Percentiles rank a stretch among this genome's conserved stretches.
phyloP scores from a whole-genome alignment of 92 coral and sea anemone genomes.

The Scolanthus callimorphus region DNA sequence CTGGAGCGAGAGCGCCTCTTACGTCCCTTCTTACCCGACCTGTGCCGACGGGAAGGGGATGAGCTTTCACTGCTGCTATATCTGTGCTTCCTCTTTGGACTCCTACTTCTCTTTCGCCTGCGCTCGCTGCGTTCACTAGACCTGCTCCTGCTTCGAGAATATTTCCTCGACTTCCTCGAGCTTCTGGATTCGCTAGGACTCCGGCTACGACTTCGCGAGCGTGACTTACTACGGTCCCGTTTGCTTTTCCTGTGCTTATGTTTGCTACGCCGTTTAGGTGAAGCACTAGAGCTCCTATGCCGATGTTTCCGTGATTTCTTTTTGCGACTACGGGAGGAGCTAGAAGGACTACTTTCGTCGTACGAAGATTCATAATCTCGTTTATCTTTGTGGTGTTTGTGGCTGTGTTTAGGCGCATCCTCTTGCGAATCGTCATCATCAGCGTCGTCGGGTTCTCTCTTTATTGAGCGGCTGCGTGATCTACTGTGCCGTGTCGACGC shows the following conservation, averaged over 20 bases:
- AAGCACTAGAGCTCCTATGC: conserved; percentile 67
- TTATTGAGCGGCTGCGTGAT: conserved; percentile 30
- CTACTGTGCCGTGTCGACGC: conserved; percentile 1
- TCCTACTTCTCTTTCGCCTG: conserved; percentile 41
- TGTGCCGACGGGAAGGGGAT: conserved; percentile 46
- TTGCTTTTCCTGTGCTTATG: conserved; percentile 60
- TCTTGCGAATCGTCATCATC: conserved; percentile 14
- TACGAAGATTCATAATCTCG: not conserved
- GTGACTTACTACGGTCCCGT: conserved; percentile 57
- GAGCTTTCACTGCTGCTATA: conserved; percentile 27
- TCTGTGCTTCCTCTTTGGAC: conserved; percentile 16
- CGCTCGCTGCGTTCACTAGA: conserved; percentile 26
- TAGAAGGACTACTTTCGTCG: conserved; percentile 39
- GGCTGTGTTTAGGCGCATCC: conserved; percentile 40
- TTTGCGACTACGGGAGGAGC: conserved; percentile 45
- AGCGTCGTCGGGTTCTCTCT: conserved; percentile 3
- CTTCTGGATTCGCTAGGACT: conserved; percentile 28
- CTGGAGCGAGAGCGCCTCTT: conserved; percentile 61
- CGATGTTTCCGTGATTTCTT: conserved; percentile 72
- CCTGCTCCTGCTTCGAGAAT: conserved; percentile 25
- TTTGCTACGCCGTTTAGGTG: conserved; percentile 57
- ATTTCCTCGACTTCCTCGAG: conserved; percentile 12
- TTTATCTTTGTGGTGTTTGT: conserved; percentile 9
- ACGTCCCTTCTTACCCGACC: conserved; percentile 87
- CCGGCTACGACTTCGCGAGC: too few species aligned